Evolutionary conservation across 2,888 invertebrate genomes (phyloP), one percentile per base, ranked within the genome.

Genomic region (Eurytoma adleriae): DNA sequence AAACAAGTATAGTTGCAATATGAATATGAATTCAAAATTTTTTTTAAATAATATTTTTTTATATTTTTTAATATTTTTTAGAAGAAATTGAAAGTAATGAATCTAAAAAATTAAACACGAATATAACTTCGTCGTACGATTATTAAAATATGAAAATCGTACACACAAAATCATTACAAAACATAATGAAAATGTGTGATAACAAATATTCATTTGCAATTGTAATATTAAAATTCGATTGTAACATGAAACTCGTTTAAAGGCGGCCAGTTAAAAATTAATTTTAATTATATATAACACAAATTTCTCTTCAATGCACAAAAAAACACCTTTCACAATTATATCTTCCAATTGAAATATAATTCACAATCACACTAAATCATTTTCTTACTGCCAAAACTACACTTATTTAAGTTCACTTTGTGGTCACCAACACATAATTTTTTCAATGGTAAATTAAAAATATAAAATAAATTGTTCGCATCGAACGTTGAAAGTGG

Each of bases 191-290:
- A 10, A 40, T 10, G 1, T 40, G 10, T 10, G 10, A 1, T 40
- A 68, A 67, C 2, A 14, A 54, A 54, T 52, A 48, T 54, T 27
- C n/a, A 62, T 62, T 72, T 16, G 3, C n/a, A n/a, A 54, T 16
- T 24, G 24, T 16, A 73, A 77, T 72, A 69, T 54, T 18, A 40
- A 67, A 18, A 1, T 40, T 48, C 7, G 10, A 40, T 48, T n/a
- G 2, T 18, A n/a, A 13, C 12, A 18, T 16, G 27, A 62, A 16
- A 48, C 78, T 82, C 74, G 83, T 85, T 85, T 84, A 85, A 88
- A 88, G 86, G 86, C 88, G 88, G 87, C 88, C 68, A 16, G 61
- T 14, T 4, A 13, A 71, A 30, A 13, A 50, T 40, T 12, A 56
- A 5, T 30, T 72, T 5, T 16, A 30, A n/a, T 30, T 30, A 30